Conservation (phyloP, 37 sponge, comb jelly and placozoan species). For the Eunapius fragilis region DNA sequence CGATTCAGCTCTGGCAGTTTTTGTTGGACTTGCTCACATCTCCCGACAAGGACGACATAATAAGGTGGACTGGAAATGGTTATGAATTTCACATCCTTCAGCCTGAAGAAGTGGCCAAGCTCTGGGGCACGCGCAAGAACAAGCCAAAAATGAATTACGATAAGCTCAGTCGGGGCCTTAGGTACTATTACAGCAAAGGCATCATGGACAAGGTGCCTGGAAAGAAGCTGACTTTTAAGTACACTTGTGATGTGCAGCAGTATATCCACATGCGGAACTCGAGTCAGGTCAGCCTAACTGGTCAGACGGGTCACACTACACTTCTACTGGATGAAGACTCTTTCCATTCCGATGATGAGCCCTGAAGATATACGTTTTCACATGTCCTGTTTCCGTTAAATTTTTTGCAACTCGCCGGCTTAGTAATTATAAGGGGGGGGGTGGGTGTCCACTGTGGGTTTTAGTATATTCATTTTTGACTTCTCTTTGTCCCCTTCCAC, state of each 20-base stretch:
- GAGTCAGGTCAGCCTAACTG: too few species aligned
- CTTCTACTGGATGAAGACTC: too few species aligned
- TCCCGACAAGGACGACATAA: slow-evolving; percentile 49
- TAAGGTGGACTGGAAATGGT: slow-evolving; percentile 82
- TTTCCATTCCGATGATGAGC: too few species aligned
- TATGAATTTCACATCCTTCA: slow-evolving; percentile 76
- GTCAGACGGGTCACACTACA: too few species aligned
- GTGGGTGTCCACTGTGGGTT: too few species aligned
- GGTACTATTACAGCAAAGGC: slow-evolving; percentile 88
- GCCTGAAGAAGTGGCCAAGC: slow-evolving; percentile 80
- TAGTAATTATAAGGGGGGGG: too few species aligned
- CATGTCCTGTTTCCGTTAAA: too few species aligned
- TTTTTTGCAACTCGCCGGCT: too few species aligned
- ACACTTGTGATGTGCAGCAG: slow-evolving; percentile 75
- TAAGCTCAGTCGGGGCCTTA: slow-evolving; percentile 84
- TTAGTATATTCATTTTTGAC: too few species aligned
- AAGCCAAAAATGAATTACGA: slow-evolving; percentile 91
- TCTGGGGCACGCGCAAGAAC: slow-evolving; percentile 88
- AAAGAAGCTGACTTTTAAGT: slow-evolving; percentile 82
- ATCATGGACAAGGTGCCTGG: slow-evolving; percentile 92
- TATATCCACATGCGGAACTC: slow-evolving; percentile 37
- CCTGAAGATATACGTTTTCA: too few species aligned
- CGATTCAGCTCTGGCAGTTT: slow-evolving; percentile 90
- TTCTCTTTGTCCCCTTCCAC: too few species aligned
- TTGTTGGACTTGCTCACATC: slow-evolving; percentile 80